phyloP scores from a whole-genome alignment of 2,797 vertebrate species.

The Zalophus californianus region DNA sequence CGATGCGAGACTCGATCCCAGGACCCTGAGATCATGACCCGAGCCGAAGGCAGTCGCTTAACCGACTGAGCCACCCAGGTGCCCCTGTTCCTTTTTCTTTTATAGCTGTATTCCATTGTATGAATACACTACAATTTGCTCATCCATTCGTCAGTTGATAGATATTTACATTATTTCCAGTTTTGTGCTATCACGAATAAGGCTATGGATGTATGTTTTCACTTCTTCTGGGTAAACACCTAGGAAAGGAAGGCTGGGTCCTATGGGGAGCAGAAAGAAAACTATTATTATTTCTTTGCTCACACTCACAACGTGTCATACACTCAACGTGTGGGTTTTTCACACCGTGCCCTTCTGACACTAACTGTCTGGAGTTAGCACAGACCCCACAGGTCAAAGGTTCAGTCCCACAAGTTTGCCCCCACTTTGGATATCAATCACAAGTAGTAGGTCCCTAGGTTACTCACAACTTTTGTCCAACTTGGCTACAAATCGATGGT shows the following conservation, averaged over 20 bases:
- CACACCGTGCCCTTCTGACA: background rate
- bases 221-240: background rate
- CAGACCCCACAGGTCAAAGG: background rate
- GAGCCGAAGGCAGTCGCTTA: background rate
- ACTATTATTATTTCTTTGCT: background rate
- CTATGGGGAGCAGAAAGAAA: background rate
- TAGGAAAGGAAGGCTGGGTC: background rate
- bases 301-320: background rate
- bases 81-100: background rate
- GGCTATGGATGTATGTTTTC: background rate
- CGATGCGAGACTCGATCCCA: too few species aligned
- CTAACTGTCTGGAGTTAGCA: background rate
- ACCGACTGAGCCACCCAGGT: background rate
- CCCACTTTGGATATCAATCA: background rate
- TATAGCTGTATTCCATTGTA: background rate
- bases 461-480: background rate
- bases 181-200: background rate
- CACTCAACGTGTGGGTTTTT: background rate
- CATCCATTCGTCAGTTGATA: background rate
- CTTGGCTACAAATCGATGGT: background rate
- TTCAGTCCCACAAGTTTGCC: background rate
- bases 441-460: background rate
- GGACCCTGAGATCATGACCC: background rate
- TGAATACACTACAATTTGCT: background rate
- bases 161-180: background rate